These are phyloP conservation scores for Bembecia ichneumoniformis DNA, from an alignment of 2,888 invertebrate genomes.

Conservation along the genomic window DNA sequence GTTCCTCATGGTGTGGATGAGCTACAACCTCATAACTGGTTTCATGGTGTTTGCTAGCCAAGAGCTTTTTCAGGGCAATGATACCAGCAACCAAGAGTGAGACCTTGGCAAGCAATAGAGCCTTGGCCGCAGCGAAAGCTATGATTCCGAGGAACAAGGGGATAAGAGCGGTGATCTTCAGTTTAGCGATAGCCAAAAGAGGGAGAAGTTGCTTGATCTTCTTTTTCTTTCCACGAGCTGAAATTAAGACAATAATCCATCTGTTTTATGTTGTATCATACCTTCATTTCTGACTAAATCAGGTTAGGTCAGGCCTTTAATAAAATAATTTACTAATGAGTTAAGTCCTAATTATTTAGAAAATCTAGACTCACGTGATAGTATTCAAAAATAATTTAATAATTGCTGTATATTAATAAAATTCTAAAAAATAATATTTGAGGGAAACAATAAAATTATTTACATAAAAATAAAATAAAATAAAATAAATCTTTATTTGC, in stretches of 20 bases:
- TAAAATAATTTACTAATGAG: too few species aligned
- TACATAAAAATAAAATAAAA: too few species aligned
- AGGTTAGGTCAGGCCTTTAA: too few species aligned
- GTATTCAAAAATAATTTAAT: too few species aligned
- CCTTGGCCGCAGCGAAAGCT: slow-evolving; percentile 88
- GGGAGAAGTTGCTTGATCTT: slow-evolving; percentile 82
- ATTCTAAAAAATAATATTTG: too few species aligned
- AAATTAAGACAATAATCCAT: slow-evolving; percentile 11
- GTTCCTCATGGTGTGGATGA: slow-evolving; percentile 75
- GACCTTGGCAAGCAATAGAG: slow-evolving; percentile 86
- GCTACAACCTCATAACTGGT: slow-evolving; percentile 85
- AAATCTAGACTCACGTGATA: too few species aligned
- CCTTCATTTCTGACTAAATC: too few species aligned
- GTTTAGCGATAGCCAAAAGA: slow-evolving; percentile 80
- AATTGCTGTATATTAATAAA: too few species aligned
- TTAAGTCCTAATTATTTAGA: too few species aligned
- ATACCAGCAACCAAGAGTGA: slow-evolving; percentile 83
- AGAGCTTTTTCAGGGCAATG: slow-evolving; percentile 77
- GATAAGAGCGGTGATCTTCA: slow-evolving; percentile 83
- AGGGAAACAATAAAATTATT: too few species aligned
- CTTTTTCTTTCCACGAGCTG: slow-evolving; percentile 87
- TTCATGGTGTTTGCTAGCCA: slow-evolving; percentile 77
- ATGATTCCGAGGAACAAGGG: slow-evolving; percentile 81
- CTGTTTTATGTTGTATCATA: too few species aligned
- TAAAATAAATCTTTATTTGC: too few species aligned